A percentile compares a stretch with the other conserved stretches of the same genome.
These are phyloP conservation scores for Haliclona indistincta DNA, from an alignment of 37 sponge, comb jelly and placozoan species.

Conservation along the genomic window DNA sequence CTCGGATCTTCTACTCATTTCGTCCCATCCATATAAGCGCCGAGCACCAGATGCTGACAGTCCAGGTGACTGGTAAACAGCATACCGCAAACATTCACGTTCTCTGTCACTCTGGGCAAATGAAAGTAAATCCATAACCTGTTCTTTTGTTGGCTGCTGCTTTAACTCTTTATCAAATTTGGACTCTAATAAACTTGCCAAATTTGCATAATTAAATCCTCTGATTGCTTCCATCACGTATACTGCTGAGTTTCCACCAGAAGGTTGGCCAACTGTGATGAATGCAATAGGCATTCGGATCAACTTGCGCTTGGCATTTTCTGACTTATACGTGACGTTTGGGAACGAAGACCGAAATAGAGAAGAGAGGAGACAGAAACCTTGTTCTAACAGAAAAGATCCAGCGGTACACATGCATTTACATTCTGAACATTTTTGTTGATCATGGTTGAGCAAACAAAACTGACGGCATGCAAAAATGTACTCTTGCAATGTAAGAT, in stretches of 20 bases:
- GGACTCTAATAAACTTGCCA: background rate
- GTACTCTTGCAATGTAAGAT: background rate
- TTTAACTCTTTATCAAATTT: background rate
- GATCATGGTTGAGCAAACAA: background rate
- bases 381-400: background rate
- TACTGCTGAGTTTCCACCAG: conserved; percentile 10
- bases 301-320: conserved; percentile 23
- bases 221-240: conserved; percentile 7
- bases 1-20: background rate
- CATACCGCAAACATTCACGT: conserved; percentile 7
- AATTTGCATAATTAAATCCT: conserved; percentile 23
- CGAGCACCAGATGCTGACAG: conserved; percentile 13
- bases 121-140: conserved; percentile 4
- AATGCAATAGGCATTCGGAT: conserved; percentile 27
- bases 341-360: conserved; percentile 10
- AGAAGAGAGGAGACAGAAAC: background rate
- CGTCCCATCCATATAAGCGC: conserved; percentile 18
- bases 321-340: conserved; percentile 4
- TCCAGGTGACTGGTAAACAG: conserved; percentile 13
- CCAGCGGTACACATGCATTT: background rate
- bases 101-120: conserved; percentile 22
- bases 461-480: background rate
- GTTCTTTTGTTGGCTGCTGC: background rate
- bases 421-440: conserved; percentile 1
- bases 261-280: background rate